Evolutionary conservation across 1,140 invertebrate genomes (phyloP).

Genomic region (Drosophila murphyi): DNA sequence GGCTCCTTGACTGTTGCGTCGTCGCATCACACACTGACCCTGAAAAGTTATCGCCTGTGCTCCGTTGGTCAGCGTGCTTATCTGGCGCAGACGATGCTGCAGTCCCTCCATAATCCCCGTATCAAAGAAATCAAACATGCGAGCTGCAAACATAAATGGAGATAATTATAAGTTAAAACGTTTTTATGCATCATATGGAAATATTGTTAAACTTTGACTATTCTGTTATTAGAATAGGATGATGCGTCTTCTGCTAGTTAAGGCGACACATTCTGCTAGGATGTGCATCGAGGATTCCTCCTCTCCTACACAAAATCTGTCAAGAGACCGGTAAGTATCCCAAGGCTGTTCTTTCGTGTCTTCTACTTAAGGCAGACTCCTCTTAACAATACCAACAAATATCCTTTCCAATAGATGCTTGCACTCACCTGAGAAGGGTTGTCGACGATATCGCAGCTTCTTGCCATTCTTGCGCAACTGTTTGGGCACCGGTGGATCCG

Average conservation of each 20-base stretch:
- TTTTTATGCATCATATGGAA: too few species aligned
- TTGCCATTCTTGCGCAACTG: conserved; percentile 93
- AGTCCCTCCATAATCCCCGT: conserved; percentile 94
- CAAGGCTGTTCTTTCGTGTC: too few species aligned
- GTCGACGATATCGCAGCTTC: conserved; percentile 91
- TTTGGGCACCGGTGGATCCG: conserved; percentile 88
- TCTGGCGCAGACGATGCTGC: conserved; percentile 89
- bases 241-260: too few species aligned
- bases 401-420: too few species aligned
- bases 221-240: too few species aligned
- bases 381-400: too few species aligned
- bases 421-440: conserved; percentile 91
- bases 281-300: too few species aligned
- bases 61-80: conserved; percentile 85
- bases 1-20: conserved; percentile 64
- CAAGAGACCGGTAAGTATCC: too few species aligned
- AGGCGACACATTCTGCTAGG: too few species aligned
- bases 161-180: not conserved
- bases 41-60: conserved; percentile 76
- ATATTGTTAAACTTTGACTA: too few species aligned
- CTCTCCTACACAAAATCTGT: too few species aligned
- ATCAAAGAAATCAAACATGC: conserved; percentile 95
- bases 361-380: too few species aligned
- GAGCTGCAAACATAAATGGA: conserved; percentile 85
- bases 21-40: conserved; percentile 72